Percentiles rank a stretch among this genome's conserved stretches.
Conservation (phyloP, 2,113 vertebrate genomes). For the Anseranas semipalmata region DNA sequence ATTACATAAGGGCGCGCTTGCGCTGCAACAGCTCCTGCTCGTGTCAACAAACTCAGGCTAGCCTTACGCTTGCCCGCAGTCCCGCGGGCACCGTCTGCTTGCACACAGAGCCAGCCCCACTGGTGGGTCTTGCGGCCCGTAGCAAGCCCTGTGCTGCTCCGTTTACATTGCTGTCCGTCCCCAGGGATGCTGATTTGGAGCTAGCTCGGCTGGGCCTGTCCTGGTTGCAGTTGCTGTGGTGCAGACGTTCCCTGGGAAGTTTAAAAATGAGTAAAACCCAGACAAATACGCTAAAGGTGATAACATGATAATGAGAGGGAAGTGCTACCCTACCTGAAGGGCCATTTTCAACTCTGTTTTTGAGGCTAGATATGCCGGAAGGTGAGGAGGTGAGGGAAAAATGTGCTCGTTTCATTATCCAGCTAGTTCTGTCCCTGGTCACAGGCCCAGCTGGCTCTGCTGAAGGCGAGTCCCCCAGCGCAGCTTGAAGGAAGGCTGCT, state of each 20-base stretch:
- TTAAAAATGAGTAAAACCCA: not conserved
- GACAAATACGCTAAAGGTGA: not conserved
- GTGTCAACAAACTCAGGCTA: not conserved
- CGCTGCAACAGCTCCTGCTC: not conserved
- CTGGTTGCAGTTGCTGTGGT: not conserved
- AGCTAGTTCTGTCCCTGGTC: rapidly evolving
- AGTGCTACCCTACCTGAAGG: not conserved
- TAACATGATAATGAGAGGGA: not conserved
- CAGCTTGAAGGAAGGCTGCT: not conserved
- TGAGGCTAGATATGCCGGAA: not conserved
- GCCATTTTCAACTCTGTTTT: not conserved
- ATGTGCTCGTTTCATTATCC: not conserved
- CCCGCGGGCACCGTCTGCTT: too few species aligned
- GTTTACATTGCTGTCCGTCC: not conserved
- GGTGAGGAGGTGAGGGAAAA: not conserved
- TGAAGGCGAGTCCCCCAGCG: not conserved
- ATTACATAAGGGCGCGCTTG: not conserved
- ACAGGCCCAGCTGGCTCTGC: not conserved
- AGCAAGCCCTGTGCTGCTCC: not conserved
- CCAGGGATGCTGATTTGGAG: not conserved
- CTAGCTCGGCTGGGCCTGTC: not conserved
- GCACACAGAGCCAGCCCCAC: not conserved
- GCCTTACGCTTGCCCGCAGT: rapidly evolving
- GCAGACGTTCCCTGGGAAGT: not conserved
- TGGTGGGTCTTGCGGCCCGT: not conserved